Conservation (phyloP, 2,888 invertebrate genomes). For the Eupeodes luniger region DNA sequence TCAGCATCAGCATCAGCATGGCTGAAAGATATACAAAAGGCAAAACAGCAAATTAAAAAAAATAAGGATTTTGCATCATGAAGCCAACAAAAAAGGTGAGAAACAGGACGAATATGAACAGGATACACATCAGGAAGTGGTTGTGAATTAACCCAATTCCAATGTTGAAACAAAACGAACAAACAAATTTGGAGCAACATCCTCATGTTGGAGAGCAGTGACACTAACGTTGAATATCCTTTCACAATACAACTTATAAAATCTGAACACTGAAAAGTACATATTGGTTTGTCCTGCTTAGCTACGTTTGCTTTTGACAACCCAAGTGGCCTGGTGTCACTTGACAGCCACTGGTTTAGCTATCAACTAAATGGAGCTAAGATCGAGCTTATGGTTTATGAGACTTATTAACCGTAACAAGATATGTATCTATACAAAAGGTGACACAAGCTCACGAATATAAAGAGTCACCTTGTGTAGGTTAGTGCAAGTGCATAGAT, state of each 20-base stretch:
- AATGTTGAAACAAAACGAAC: conserved; percentile 44
- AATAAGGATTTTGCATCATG: conserved; percentile 39
- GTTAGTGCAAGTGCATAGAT: neutral
- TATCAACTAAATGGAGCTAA: conserved; percentile 35
- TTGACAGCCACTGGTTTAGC: conserved; percentile 47
- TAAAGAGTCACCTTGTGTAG: conserved; percentile 11
- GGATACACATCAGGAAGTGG: conserved; percentile 64
- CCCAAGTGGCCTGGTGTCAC: conserved; percentile 47
- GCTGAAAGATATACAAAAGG: conserved; percentile 50
- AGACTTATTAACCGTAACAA: conserved; percentile 29
- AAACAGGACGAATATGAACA: conserved; percentile 21
- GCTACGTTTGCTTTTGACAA: conserved; percentile 22
- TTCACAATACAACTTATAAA: conserved; percentile 34
- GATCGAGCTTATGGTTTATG: conserved; percentile 20
- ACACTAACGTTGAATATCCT: conserved; percentile 41
- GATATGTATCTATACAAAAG: conserved; percentile 29
- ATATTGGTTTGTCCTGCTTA: conserved; percentile 15
- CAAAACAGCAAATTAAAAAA: conserved; percentile 32
- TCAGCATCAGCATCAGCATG: conserved; percentile 20
- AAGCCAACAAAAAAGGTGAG: conserved; percentile 39
- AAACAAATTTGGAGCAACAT: conserved; percentile 66
- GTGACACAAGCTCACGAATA: conserved; percentile 11
- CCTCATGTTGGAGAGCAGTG: conserved; percentile 50
- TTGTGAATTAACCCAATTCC: conserved; percentile 69
- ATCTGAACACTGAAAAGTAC: conserved; percentile 14